Conservation (phyloP, 1,140 invertebrate genomes). For the Caenorhabditis remanei region DNA sequence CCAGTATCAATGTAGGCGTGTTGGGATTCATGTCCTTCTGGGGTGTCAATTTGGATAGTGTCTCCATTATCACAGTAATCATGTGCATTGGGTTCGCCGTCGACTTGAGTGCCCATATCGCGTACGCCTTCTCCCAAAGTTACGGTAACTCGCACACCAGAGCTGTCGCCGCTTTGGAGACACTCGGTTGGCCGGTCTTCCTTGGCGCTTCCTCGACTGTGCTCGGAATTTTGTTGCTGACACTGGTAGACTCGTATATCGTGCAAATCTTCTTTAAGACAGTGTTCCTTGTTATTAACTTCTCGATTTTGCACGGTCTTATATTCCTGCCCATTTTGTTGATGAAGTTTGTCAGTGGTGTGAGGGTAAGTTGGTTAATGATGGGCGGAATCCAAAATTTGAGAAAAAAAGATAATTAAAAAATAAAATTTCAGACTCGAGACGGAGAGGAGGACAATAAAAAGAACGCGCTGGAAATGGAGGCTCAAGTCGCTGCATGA, state of each 20-base stretch:
- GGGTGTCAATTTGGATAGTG: slow-evolving; percentile 88
- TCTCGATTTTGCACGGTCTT: slow-evolving; percentile 85
- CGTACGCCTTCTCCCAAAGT: slow-evolving; percentile 80
- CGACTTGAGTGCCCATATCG: slow-evolving; percentile 89
- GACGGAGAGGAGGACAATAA: not conserved
- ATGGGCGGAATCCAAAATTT: too few relatives aligned
- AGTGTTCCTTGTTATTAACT: slow-evolving; percentile 84
- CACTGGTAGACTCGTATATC: slow-evolving; percentile 76
- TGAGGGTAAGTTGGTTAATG: not conserved
- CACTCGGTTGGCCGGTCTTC: slow-evolving; percentile 86
- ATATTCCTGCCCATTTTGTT: slow-evolving; percentile 85
- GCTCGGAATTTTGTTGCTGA: slow-evolving; percentile 75
- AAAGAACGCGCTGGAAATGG: slow-evolving; percentile 3
- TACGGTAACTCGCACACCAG: slow-evolving; percentile 79
- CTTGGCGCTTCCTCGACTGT: slow-evolving; percentile 79
- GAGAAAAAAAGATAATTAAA: too few relatives aligned
- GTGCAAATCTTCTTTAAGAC: slow-evolving; percentile 81
- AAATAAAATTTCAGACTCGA: not conserved
- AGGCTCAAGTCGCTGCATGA: slow-evolving; percentile 10
- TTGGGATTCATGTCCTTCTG: slow-evolving; percentile 87
- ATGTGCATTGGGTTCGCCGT: slow-evolving; percentile 89
- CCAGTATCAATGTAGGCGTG: slow-evolving; percentile 85
- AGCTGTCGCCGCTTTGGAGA: slow-evolving; percentile 84
- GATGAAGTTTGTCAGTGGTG: slow-evolving; percentile 78
- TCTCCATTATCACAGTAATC: slow-evolving; percentile 86